These are phyloP conservation scores for Orientallactaga sibirica DNA, from an alignment of 2,797 vertebrate genomes.

Conservation along the genomic window DNA sequence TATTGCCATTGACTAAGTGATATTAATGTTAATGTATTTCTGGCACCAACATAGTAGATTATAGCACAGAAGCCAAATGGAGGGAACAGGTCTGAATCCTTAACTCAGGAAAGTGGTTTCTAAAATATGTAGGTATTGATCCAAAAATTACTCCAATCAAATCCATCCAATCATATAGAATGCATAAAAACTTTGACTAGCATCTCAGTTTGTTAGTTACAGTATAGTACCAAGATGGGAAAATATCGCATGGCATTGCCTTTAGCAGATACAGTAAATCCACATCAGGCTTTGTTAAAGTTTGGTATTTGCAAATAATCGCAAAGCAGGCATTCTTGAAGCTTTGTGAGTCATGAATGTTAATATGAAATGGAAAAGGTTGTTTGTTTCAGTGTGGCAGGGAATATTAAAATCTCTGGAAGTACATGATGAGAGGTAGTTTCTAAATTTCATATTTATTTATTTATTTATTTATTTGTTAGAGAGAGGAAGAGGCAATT, in stretches of 20 bases:
- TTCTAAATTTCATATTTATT: slow-evolving; percentile 6
- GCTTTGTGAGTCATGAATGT: background rate
- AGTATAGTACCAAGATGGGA: slow-evolving; percentile 19
- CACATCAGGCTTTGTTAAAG: background rate
- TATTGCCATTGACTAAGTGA: slow-evolving; percentile 65
- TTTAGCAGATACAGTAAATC: slow-evolving; percentile 52
- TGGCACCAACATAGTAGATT: slow-evolving; percentile 21
- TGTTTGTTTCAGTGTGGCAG: background rate
- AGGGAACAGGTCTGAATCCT: background rate
- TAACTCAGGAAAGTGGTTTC: slow-evolving; percentile 52
- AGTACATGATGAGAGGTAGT: background rate
- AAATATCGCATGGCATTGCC: background rate
- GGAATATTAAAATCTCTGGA: slow-evolving; percentile 45
- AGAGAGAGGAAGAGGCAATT: no score
- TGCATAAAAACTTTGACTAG: background rate
- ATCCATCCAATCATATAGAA: slow-evolving; percentile 16
- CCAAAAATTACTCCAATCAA: background rate
- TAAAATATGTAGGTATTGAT: slow-evolving; percentile 44
- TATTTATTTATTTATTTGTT: no score
- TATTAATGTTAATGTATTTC: slow-evolving; percentile 46
- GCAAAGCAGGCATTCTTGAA: slow-evolving; percentile 53
- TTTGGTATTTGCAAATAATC: background rate
- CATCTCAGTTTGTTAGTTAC: background rate
- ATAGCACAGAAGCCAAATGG: slow-evolving; percentile 35
- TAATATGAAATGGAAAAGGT: background rate